These are phyloP conservation scores for Vidua chalybeata DNA, from an alignment of 2,113 vertebrate genomes.

Conservation along the genomic window DNA sequence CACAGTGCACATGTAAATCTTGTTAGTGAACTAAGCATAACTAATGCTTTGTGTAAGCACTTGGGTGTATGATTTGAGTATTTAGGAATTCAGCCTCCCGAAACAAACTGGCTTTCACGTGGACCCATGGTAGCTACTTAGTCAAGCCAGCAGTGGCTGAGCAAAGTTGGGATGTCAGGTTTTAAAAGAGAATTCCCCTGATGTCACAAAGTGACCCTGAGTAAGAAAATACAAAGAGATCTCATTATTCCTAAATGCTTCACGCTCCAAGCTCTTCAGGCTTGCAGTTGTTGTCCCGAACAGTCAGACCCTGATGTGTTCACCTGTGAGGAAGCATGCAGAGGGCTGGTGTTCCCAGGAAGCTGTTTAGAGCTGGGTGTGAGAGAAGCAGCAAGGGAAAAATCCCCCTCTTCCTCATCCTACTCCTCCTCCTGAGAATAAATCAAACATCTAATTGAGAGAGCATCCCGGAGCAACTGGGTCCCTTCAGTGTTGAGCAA, in stretches of 20 bases:
- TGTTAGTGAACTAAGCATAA: constrained; percentile 13
- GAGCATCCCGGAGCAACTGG: neutral
- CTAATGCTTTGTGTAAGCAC: constrained; percentile 17
- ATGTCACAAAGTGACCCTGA: neutral
- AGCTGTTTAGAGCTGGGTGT: neutral
- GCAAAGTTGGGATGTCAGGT: neutral
- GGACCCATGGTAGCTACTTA: neutral
- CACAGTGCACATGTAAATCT: neutral
- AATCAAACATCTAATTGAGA: constrained; percentile 2
- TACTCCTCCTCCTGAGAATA: neutral
- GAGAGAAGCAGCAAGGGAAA: neutral
- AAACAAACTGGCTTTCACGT: neutral
- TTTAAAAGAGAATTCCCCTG: neutral
- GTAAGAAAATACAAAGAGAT: neutral
- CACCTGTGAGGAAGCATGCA: neutral
- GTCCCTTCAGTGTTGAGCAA: neutral
- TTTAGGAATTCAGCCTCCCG: neutral
- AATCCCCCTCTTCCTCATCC: neutral
- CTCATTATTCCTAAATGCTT: neutral
- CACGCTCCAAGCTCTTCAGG: neutral
- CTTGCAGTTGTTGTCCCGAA: neutral
- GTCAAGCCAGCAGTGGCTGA: neutral
- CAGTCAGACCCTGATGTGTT: neutral
- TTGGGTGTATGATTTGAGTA: neutral
- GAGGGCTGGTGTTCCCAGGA: neutral